These are phyloP conservation scores for Muscina levida DNA, from an alignment of 2,888 invertebrate species.

Conservation along the genomic window DNA sequence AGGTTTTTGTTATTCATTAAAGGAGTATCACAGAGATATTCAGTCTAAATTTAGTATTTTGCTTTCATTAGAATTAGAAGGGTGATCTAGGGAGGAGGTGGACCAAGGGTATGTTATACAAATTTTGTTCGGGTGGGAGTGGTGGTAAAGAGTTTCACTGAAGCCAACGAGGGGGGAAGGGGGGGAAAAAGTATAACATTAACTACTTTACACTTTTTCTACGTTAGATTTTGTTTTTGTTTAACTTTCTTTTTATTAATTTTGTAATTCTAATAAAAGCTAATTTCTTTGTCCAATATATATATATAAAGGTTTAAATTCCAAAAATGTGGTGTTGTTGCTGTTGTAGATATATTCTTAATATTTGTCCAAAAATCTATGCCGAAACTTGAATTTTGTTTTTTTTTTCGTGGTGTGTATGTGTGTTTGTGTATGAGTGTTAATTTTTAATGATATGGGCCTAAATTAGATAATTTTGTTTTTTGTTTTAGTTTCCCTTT, in stretches of 20 bases:
- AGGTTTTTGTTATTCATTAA: constrained; percentile 58
- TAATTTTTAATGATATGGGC: constrained; percentile 69
- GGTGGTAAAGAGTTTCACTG: no score
- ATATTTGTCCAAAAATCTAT: constrained; percentile 67
- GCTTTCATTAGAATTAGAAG: constrained; percentile 78
- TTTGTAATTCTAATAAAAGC: constrained; percentile 77
- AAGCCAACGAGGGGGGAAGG: constrained; percentile 24
- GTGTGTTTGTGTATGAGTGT: constrained; percentile 46
- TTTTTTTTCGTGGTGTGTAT: constrained; percentile 63
- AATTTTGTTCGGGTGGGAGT: constrained; percentile 68
- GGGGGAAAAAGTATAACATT: no score
- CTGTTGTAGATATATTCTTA: constrained; percentile 55
- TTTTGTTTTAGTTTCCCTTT: constrained; percentile 60
- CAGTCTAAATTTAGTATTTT: constrained; percentile 75
- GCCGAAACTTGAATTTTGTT: constrained; percentile 67
- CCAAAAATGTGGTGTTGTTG: constrained; percentile 56
- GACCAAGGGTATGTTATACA: constrained; percentile 62
- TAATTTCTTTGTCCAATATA: constrained; percentile 67
- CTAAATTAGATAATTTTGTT: constrained; percentile 77
- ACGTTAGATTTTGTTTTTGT: constrained; percentile 63
- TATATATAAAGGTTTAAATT: not conserved
- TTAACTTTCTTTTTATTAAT: constrained; percentile 61
- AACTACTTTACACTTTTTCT: constrained; percentile 23
- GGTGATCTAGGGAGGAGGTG: no score
- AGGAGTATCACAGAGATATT: constrained; percentile 78